These are phyloP conservation scores for Drosophila multiciliata DNA, from an alignment of 2,888 invertebrate genomes.

Conservation along the genomic window DNA sequence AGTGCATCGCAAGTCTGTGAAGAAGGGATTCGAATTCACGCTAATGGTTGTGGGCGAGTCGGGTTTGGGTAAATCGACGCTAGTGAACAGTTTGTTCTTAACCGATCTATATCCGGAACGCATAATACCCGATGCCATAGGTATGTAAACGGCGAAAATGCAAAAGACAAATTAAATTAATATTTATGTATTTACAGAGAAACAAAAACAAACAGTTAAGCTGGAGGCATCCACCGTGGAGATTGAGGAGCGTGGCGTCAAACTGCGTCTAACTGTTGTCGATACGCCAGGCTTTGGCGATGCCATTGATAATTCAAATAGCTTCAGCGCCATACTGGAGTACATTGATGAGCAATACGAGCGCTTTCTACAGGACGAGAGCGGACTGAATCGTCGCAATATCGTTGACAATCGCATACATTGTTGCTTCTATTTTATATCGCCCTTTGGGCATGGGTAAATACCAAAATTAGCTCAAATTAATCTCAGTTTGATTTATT, in stretches of 20 bases:
- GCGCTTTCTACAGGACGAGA: constrained; percentile 95
- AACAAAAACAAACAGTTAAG: constrained; percentile 96
- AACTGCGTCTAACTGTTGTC: constrained; percentile 95
- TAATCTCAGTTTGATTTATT: not conserved
- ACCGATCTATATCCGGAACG: constrained; percentile 98
- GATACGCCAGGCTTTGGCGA: constrained; percentile 99
- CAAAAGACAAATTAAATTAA: not conserved
- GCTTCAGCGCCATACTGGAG: constrained; percentile 95
- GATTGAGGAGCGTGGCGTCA: constrained; percentile 98
- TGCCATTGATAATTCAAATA: constrained; percentile 96
- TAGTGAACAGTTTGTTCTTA: constrained; percentile 97
- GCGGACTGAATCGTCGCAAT: constrained; percentile 97
- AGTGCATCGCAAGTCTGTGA: constrained; percentile 98
- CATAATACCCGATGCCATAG: constrained; percentile 93
- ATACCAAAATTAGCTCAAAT: constrained; percentile 36
- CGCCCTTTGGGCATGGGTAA: constrained; percentile 98
- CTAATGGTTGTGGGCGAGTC: constrained; percentile 97
- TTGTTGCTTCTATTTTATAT: constrained; percentile 99
- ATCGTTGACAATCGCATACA: constrained; percentile 99
- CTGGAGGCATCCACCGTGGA: constrained; percentile 98
- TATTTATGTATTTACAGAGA: constrained; percentile 87
- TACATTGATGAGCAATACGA: constrained; percentile 99
- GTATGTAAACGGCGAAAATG: constrained; percentile 84
- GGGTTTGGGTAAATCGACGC: constrained; percentile 97
- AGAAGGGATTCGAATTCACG: constrained; percentile 99